phyloP scores from a whole-genome alignment of 2,797 vertebrate species.

The Bradypodion pumilum region DNA sequence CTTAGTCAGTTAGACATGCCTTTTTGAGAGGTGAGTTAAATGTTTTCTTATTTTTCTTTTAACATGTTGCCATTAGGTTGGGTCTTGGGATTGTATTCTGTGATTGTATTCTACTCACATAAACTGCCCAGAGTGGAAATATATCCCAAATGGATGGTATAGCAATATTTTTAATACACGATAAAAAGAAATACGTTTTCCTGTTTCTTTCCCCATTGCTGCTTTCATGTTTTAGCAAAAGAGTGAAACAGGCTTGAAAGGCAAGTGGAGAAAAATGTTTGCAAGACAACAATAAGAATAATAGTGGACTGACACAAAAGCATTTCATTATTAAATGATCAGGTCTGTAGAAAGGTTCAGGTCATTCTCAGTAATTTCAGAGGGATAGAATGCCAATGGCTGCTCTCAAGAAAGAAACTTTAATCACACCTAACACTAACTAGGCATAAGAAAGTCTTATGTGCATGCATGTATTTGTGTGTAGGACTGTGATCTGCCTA shows the following conservation, averaged over 20 bases:
- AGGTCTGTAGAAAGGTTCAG: background rate
- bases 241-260: background rate
- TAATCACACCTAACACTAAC: background rate
- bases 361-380: background rate
- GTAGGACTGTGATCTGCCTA: no score
- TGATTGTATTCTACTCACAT: no score
- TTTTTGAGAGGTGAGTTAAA: no score
- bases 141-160: no score
- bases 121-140: no score
- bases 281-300: background rate
- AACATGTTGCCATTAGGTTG: no score
- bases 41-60: no score
- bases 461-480: no score
- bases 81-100: no score
- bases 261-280: background rate
- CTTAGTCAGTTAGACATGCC: no score
- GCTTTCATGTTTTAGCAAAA: background rate
- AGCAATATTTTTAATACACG: no score
- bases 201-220: background rate
- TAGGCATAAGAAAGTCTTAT: background rate
- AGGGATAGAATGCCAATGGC: background rate
- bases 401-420: background rate
- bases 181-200: no score
- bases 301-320: background rate
- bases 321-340: background rate